Evolutionary conservation across 1,140 invertebrate species (phyloP), one percentile per base, ranked within the genome.

Genomic region (Euglossa dilemma): DNA sequence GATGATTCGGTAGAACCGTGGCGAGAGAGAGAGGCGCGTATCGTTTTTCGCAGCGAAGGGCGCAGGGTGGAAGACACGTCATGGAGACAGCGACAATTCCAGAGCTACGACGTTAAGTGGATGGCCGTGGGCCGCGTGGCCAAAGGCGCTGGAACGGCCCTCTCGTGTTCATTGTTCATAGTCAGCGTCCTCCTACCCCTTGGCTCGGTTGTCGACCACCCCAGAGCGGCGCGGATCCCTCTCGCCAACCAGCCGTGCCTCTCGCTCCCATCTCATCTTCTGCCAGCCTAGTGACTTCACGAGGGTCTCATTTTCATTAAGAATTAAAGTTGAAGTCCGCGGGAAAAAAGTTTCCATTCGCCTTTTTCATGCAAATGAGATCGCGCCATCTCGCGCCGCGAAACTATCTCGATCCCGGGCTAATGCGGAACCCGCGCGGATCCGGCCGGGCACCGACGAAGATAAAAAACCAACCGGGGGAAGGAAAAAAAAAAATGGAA

Each of bases 131-230:
- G 91, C 90, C 91, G 87, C 90, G 91, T 93, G 92, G 93, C 93
- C 93, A 92, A 92, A 94, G 93, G 94, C 94, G 91, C 87, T 93
- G 89, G 89, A 91, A 92, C 92, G 87, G 90, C 91, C 92, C 92
- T 93, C 93, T 92, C 87, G 86, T 93, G 90, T 93, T 93, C 93
- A 92, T 93, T 94, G 93, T 94, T 94, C 93, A 85, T 89, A 83
- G 88, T 89, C 89, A 80, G 67, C 91, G 89, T 90, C 90, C 85
- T 85, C 25, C 70, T 56, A n/a, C 82, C 59, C 85, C 78, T 87
- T 81, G 57, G 87, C 86, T 87, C 70, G 85, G 80, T 80, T 83
- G 80, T 84, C 83, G 85, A 71, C 85, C 83, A 87, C 85, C 86
- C 61, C 74, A 63, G 78, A 64, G 43, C 70, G 52, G 43, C 36